phyloP scores from a whole-genome alignment of 2,113 vertebrate genomes.

The Rhinichthys klamathensis region DNA sequence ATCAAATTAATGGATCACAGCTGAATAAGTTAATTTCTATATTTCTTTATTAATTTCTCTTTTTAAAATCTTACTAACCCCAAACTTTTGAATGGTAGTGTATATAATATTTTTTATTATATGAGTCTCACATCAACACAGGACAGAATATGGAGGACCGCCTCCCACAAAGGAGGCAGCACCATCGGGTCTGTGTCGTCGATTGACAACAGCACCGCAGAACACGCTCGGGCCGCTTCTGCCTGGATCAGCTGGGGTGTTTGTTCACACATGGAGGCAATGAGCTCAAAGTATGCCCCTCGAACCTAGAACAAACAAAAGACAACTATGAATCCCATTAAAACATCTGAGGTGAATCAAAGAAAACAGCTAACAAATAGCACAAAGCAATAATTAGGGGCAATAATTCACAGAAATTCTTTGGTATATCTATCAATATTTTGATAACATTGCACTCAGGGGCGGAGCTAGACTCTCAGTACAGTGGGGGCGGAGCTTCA shows the following conservation, averaged over 20 bases:
- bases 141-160: constrained; percentile 84
- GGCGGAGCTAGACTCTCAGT: too few relatives aligned
- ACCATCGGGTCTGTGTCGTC: constrained; percentile 92
- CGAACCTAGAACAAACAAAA: constrained; percentile 78
- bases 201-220: constrained; percentile 87
- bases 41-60: too few relatives aligned
- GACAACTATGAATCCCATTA: not conserved
- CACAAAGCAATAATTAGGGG: not conserved
- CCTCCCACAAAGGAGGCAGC: constrained; percentile 91
- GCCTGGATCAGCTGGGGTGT: constrained; percentile 80
- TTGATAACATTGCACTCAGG: not conserved
- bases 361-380: not conserved
- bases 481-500: too few relatives aligned
- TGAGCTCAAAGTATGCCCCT: constrained; percentile 90
- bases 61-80: not conserved
- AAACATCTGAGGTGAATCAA: not conserved
- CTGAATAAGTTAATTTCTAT: too few relatives aligned
- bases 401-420: not conserved
- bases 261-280: constrained; percentile 85
- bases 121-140: constrained; percentile 80
- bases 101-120: too few relatives aligned
- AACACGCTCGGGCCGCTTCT: constrained; percentile 84
- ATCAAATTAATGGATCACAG: too few relatives aligned
- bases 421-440: not conserved
- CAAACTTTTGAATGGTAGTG: not conserved